Evolutionary conservation across 2,888 invertebrate species (phyloP).

Genomic region (Drosophila flavopinicola): DNA sequence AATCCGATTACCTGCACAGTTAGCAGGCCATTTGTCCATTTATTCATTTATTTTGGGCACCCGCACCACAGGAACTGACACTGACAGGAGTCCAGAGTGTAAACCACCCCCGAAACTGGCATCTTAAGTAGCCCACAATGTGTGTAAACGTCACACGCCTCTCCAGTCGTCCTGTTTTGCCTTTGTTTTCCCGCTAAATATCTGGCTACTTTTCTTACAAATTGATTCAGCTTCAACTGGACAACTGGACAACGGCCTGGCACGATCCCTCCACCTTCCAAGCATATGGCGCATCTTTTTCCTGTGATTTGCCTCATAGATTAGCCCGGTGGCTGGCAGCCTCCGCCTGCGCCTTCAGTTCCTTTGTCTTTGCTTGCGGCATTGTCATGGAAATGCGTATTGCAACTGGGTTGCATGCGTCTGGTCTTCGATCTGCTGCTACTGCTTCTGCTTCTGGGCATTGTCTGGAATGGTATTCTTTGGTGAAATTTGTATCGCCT

Average conservation of each 20-base stretch:
- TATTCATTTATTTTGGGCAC: conserved; percentile 46
- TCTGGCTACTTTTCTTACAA: conserved; percentile 62
- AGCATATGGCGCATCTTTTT: conserved; percentile 62
- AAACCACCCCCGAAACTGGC: conserved; percentile 59
- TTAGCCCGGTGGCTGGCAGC: conserved; percentile 52
- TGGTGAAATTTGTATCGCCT: conserved; percentile 82
- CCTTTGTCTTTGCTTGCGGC: conserved; percentile 55
- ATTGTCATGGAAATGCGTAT: conserved; percentile 68
- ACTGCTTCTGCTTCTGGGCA: conserved; percentile 31
- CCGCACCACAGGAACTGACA: conserved; percentile 27
- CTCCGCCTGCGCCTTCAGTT: conserved; percentile 21
- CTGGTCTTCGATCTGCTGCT: conserved; percentile 13
- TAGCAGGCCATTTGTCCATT: conserved; percentile 43
- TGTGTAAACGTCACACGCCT: conserved; percentile 81
- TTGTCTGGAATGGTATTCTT: conserved; percentile 70
- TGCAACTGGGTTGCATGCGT: conserved; percentile 30
- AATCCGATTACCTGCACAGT: conserved; percentile 78
- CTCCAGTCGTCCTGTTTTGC: conserved; percentile 59
- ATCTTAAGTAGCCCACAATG: conserved; percentile 66
- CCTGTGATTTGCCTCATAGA: conserved; percentile 71
- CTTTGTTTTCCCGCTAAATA: conserved; percentile 56
- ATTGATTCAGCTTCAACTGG: conserved; percentile 68
- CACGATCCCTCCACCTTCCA: conserved; percentile 33
- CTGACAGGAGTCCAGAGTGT: conserved; percentile 9
- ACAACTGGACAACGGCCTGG: conserved; percentile 30